phyloP scores from a whole-genome alignment of 2,888 invertebrate genomes.

The Zygothrica quintamaculata region DNA sequence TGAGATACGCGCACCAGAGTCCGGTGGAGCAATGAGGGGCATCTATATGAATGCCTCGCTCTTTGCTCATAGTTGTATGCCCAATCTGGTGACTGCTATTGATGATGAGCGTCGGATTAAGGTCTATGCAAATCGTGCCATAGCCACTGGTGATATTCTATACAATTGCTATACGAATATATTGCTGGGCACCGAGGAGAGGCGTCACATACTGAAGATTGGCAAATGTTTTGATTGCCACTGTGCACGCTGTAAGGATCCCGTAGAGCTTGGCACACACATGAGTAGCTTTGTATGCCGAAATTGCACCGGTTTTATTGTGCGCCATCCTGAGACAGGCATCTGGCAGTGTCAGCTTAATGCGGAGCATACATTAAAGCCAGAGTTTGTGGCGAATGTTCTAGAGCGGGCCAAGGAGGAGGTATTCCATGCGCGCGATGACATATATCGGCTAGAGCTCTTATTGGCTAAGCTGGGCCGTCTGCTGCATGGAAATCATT shows the following conservation, averaged over 20 bases:
- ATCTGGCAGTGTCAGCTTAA: slow-evolving; percentile 80
- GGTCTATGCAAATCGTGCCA: slow-evolving; percentile 88
- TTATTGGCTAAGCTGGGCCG: slow-evolving; percentile 86
- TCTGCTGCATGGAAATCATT: slow-evolving; percentile 88
- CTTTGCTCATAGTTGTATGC: slow-evolving; percentile 90
- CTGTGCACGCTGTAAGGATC: slow-evolving; percentile 89
- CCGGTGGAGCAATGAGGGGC: slow-evolving; percentile 86
- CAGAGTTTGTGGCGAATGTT: slow-evolving; percentile 85
- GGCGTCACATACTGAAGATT: slow-evolving; percentile 87
- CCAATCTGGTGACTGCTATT: slow-evolving; percentile 90
- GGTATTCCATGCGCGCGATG: slow-evolving; percentile 84
- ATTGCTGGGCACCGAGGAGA: slow-evolving; percentile 88
- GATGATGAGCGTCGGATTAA: slow-evolving; percentile 88
- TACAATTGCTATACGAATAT: slow-evolving; percentile 90
- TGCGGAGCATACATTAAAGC: slow-evolving; percentile 58
- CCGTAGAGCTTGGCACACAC: slow-evolving; percentile 89
- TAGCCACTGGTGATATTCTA: slow-evolving; percentile 87
- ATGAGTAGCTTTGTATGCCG: slow-evolving; percentile 86
- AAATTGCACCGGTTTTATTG: slow-evolving; percentile 61
- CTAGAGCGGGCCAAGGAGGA: slow-evolving; percentile 84
- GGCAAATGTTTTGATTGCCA: slow-evolving; percentile 92
- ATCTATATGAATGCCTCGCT: slow-evolving; percentile 89
- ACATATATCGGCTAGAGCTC: slow-evolving; percentile 83
- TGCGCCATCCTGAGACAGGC: slow-evolving; percentile 43
- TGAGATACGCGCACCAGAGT: slow-evolving; percentile 87